Percentiles rank a stretch among this genome's conserved stretches.
Evolutionary conservation across 2,113 vertebrate genomes (phyloP).

Genomic region (Amphilophus citrinellus): DNA sequence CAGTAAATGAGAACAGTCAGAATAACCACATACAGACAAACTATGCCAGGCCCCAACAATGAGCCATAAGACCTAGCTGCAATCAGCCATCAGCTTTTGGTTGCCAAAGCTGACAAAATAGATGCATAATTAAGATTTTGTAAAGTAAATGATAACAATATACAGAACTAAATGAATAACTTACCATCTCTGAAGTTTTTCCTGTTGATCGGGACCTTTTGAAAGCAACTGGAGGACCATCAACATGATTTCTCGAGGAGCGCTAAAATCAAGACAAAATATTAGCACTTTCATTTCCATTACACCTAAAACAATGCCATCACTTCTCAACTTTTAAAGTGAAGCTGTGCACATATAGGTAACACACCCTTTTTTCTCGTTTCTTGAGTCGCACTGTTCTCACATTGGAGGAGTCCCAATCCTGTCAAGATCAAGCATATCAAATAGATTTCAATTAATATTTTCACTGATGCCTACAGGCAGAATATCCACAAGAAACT

Average conservation of each 20-base stretch:
- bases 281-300: not conserved
- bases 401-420: slow-evolving; percentile 93
- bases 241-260: slow-evolving; percentile 89
- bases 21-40: not conserved
- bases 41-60: not conserved
- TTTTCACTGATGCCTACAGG: not conserved
- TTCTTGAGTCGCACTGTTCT: slow-evolving; percentile 91
- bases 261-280: slow-evolving; percentile 79
- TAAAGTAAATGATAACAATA: not conserved
- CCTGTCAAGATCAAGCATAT: slow-evolving; percentile 77
- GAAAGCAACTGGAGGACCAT: slow-evolving; percentile 86
- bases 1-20: not conserved
- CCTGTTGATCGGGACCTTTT: slow-evolving; percentile 92
- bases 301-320: not conserved
- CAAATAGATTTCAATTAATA: not conserved
- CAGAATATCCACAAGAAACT: not conserved
- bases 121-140: not conserved
- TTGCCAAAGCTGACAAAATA: not conserved
- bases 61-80: not conserved
- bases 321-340: not conserved
- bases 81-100: not conserved
- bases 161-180: not conserved
- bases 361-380: slow-evolving; percentile 91
- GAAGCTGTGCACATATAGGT: not conserved
- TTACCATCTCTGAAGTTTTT: slow-evolving; percentile 85